A percentile compares a stretch with the other conserved stretches of the same genome.
phyloP scores from a whole-genome alignment of 2,113 vertebrate species.

The chimpanzee (Pan troglodytes) region DNA sequence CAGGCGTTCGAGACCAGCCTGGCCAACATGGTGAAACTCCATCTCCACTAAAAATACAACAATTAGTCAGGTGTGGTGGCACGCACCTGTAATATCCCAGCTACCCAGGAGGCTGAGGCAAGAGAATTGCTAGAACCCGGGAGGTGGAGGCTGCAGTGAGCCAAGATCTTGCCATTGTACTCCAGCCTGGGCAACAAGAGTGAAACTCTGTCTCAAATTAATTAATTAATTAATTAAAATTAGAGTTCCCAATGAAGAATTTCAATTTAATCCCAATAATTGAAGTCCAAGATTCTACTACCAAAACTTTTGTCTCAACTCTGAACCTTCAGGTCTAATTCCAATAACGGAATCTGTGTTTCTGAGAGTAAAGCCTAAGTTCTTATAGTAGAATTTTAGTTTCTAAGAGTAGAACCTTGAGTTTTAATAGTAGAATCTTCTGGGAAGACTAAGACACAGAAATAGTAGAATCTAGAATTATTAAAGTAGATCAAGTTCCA shows the following conservation, averaged over 20 bases:
- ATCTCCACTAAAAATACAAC: too few species aligned
- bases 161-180: too few species aligned
- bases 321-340: neutral
- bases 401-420: conserved; percentile 7
- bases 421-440: neutral
- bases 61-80: too few species aligned
- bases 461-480: neutral
- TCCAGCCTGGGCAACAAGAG: too few species aligned
- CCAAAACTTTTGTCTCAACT: neutral
- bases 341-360: neutral
- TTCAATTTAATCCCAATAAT: neutral
- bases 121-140: too few species aligned
- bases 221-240: too few species aligned
- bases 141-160: too few species aligned
- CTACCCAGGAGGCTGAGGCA: too few species aligned
- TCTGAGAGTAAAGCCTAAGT: neutral
- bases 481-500: neutral
- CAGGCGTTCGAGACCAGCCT: too few species aligned
- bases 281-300: neutral
- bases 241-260: neutral
- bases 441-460: neutral
- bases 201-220: too few species aligned
- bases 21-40: too few species aligned
- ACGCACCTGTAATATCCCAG: too few species aligned
- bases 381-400: neutral